Percentiles rank a stretch among this genome's conserved stretches.
phyloP scores from a whole-genome alignment of 1,140 invertebrate genomes.

The Megathymus violae region DNA sequence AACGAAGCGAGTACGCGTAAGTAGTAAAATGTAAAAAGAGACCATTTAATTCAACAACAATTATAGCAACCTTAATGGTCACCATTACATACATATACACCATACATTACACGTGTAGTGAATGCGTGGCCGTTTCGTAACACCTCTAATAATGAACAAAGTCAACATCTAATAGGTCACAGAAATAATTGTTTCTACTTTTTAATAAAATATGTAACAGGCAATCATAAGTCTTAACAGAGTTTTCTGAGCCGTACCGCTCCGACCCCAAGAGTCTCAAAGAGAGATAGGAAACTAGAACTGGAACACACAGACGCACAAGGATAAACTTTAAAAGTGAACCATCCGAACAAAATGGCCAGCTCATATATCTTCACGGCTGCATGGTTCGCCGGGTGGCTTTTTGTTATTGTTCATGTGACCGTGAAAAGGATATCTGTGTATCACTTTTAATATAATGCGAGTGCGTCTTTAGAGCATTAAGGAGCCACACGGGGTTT shows the following conservation, averaged over 20 bases:
- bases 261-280: background rate
- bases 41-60: too few species aligned
- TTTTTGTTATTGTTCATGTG: slow-evolving; percentile 15
- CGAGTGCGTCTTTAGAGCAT: background rate
- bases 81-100: too few species aligned
- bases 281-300: slow-evolving; percentile 24
- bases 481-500: background rate
- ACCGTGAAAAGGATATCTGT: slow-evolving; percentile 9
- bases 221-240: slow-evolving; percentile 16
- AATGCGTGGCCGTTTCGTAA: too few species aligned
- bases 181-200: too few species aligned
- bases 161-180: too few species aligned
- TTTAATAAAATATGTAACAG: too few species aligned
- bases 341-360: slow-evolving; percentile 30
- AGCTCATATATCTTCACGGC: slow-evolving; percentile 17
- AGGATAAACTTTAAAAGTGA: slow-evolving; percentile 23
- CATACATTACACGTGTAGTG: too few species aligned
- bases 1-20: too few species aligned
- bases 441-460: background rate
- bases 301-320: slow-evolving; percentile 22
- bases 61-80: too few species aligned
- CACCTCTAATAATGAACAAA: too few species aligned
- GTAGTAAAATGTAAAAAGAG: too few species aligned
- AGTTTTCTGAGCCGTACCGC: background rate
- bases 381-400: background rate